These are phyloP conservation scores for Balanococcus diminutus DNA, from an alignment of 2,888 invertebrate genomes.

Conservation along the genomic window DNA sequence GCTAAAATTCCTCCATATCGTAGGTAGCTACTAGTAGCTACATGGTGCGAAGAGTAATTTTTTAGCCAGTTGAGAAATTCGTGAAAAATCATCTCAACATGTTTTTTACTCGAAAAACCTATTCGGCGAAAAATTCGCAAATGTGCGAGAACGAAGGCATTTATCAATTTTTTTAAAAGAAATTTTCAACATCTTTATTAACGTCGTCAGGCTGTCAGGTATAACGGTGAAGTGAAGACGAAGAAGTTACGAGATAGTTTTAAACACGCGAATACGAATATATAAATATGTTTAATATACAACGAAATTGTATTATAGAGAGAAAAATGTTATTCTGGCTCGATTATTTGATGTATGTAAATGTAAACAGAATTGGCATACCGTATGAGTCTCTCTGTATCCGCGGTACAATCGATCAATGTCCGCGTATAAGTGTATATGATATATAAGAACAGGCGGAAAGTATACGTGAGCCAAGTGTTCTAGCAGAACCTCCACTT, in stretches of 20 bases:
- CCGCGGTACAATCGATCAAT: constrained; percentile 42
- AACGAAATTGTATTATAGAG: neutral
- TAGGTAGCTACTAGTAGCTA: neutral
- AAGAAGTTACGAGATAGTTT: too few relatives aligned
- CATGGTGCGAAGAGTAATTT: neutral
- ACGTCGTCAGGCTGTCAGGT: neutral
- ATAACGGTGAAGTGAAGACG: neutral
- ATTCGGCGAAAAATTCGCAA: neutral
- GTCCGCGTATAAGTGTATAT: constrained; percentile 38
- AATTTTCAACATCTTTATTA: neutral
- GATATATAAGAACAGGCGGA: constrained; percentile 13
- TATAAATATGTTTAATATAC: neutral
- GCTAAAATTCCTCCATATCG: neutral
- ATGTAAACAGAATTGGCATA: constrained; percentile 50
- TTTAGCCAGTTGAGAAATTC: neutral
- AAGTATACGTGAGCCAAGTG: constrained; percentile 48
- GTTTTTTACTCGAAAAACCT: neutral
- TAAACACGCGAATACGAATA: neutral
- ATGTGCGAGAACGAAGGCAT: neutral
- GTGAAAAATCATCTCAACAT: neutral
- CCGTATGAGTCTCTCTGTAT: constrained; percentile 37
- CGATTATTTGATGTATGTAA: constrained; percentile 51
- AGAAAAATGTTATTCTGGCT: constrained; percentile 39
- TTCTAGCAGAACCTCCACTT: constrained; percentile 31
- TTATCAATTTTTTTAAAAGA: neutral